Base-by-base conservation (phyloP, 1,140 invertebrate genomes). In the Globodera ellingtonae region DNA sequence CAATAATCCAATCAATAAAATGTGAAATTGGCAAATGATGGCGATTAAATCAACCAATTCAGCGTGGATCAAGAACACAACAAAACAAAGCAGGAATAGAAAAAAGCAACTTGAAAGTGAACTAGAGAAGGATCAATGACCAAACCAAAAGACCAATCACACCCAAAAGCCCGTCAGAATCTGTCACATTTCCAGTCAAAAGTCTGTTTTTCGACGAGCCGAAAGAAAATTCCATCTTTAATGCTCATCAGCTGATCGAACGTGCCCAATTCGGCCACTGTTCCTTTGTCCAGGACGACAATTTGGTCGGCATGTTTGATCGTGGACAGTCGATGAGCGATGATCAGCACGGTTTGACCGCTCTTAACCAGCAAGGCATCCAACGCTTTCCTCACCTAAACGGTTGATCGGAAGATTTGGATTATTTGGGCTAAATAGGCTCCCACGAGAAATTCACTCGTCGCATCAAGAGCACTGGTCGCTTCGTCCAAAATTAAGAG, bases 291-390 rank as follows among this genome's bases (percentile, higher is more conserved):
- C 7, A 93, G 79, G 3, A 93, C 92, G 46, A 91, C 91, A 67
- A 93, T 92, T 80, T 91, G 89, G 86, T 92, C 90, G 21, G 92
- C 92, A 79, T 91, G 90, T 83, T 90, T 90, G n/a, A 93, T 93
- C 0, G 92, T 93, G 18, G 91, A 92, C 15, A 93, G 84, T 86
- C 87, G 78, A 81, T 89, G 87, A 75, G 87, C 87, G 70, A 89
- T 89, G 66, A 89, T 89, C 21, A 89, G 72, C 21, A 89, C 86
- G 4, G 87, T 89, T 76, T 89, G 86, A 50, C 87, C 75, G 52
- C 79, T 84, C 62, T 89, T 84, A 21, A 84, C 88, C 86, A 91
- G 90, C 15, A 92, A 79, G 50, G 87, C 81, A 56, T 90, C 90
- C 56, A 92, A 83, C 6, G 91, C 91, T 80, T 91, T 90, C 46